Evolutionary conservation across 2,888 invertebrate genomes (phyloP), one percentile per base, ranked within the genome.

Genomic region (Eupithecia tripunctaria): DNA sequence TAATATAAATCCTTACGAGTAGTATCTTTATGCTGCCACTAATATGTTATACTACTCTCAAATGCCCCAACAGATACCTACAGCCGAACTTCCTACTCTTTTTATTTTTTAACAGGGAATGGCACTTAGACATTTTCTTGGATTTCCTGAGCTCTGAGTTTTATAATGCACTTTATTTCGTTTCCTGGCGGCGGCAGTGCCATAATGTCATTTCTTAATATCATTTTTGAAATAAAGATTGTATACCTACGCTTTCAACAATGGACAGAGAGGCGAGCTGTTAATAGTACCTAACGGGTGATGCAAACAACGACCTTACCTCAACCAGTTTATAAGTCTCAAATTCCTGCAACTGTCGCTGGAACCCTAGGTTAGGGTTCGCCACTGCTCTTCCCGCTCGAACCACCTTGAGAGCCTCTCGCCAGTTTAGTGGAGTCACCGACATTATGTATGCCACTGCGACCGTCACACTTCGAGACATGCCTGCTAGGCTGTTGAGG

Each of bases 401-500:
- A 67, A 99, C 98, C 76, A 98, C 98, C 93, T 99, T 98, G 76
- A 99, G 93, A 1, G 98, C 97, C 85, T 99, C 99, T 82, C 98
- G 97, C 98, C 98, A 99, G 72, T 96, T 97, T 67, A 99, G 95
- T 76, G 96, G 95, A 38, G 99, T 98, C 76, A 97, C 98, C 64
- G 98, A 97, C 99, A 99, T 99, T 78, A 99, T 97, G 93, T 99
- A 99, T 59, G 99, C 99, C 72, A 98, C 98, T 0, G 98, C 98
- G 70, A 99, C 97, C 0, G 99, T 99, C 79, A 99, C 99, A 85
- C 99, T 99, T 29, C 99, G 96, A 1, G 99, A 99, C 97, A 99
- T 98, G 41, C 99, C 99, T 27, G 99, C 99, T 86, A 99, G 94
- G 91, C 98, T 98, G 93, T 84, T 62, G 68, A 68, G 66, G 75